phyloP scores from a whole-genome alignment of 2,797 vertebrate species.

The Poeciliopsis presidionis region DNA sequence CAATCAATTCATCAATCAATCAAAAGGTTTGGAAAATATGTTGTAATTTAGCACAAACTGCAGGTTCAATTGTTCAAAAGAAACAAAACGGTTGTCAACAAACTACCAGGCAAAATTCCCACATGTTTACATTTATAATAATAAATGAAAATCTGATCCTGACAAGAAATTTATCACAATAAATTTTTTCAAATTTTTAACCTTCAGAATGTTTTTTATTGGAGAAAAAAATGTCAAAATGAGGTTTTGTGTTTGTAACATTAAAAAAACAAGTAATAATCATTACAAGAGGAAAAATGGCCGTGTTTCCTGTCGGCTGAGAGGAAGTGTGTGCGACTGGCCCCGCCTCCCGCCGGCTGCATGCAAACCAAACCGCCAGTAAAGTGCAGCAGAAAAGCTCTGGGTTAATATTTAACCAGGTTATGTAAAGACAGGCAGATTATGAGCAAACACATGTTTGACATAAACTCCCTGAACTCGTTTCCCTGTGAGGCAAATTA shows the following conservation, averaged over 20 bases:
- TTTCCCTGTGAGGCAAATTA: background rate
- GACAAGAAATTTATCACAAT: too few relatives aligned
- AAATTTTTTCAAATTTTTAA: background rate
- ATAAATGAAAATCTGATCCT: too few relatives aligned
- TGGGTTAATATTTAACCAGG: constrained; percentile 72
- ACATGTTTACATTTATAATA: too few relatives aligned
- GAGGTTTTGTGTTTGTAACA: background rate
- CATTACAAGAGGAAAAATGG: constrained; percentile 8
- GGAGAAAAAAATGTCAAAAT: background rate
- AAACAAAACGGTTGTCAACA: too few relatives aligned
- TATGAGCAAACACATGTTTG: constrained; percentile 58
- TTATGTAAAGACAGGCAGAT: constrained; percentile 62
- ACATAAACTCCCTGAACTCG: background rate
- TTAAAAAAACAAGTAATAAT: constrained; percentile 11
- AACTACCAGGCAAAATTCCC: too few relatives aligned
- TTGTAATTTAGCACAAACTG: too few relatives aligned
- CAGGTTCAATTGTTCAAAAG: too few relatives aligned
- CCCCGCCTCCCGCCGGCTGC: constrained; percentile 22
- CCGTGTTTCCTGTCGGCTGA: constrained; percentile 31
- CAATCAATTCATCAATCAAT: too few relatives aligned
- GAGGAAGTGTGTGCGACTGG: constrained; percentile 46
- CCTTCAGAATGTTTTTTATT: constrained; percentile 8
- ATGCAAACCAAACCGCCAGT: constrained; percentile 64
- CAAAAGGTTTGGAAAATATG: too few relatives aligned
- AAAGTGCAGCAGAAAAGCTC: constrained; percentile 52